phyloP scores from a whole-genome alignment of 2,888 invertebrate genomes.

The Drosophila villosipedis region DNA sequence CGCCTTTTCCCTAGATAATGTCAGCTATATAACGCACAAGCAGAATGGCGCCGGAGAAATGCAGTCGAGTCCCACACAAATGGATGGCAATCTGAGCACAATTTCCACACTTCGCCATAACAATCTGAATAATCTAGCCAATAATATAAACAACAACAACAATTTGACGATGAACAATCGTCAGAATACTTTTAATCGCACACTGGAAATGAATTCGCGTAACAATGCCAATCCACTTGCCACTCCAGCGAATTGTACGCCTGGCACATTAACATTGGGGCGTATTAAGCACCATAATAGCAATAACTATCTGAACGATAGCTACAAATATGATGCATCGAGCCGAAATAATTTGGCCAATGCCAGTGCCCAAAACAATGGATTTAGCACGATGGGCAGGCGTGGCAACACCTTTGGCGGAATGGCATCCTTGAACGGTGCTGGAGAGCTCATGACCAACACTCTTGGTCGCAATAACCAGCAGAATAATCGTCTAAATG shows the following conservation, averaged over 20 bases:
- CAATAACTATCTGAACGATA: constrained; percentile 85
- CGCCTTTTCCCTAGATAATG: constrained; percentile 94
- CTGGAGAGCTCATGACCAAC: constrained; percentile 82
- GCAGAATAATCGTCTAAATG: constrained; percentile 67
- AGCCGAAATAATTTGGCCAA: constrained; percentile 84
- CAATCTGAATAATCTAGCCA: constrained; percentile 86
- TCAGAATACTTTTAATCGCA: constrained; percentile 85
- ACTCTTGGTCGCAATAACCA: constrained; percentile 83
- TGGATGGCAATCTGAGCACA: constrained; percentile 93
- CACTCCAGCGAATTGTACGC: constrained; percentile 74
- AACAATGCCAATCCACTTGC: constrained; percentile 85
- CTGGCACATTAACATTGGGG: constrained; percentile 84
- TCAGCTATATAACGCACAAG: constrained; percentile 94
- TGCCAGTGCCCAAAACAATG: constrained; percentile 82
- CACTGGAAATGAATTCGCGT: constrained; percentile 84
- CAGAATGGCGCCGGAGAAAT: constrained; percentile 86
- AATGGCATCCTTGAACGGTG: constrained; percentile 74
- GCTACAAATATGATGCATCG: constrained; percentile 83
- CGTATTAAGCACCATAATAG: constrained; percentile 85
- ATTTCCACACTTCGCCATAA: constrained; percentile 87
- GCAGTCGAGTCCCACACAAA: constrained; percentile 92
- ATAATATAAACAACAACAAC: constrained; percentile 83
- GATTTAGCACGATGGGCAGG: constrained; percentile 84
- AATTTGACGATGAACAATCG: constrained; percentile 82
- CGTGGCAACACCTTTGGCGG: constrained; percentile 84